Percentiles rank a stretch among this genome's conserved stretches.
These are phyloP conservation scores for Gryllus longicercus DNA, from an alignment of 2,888 invertebrate species.

Conservation along the genomic window DNA sequence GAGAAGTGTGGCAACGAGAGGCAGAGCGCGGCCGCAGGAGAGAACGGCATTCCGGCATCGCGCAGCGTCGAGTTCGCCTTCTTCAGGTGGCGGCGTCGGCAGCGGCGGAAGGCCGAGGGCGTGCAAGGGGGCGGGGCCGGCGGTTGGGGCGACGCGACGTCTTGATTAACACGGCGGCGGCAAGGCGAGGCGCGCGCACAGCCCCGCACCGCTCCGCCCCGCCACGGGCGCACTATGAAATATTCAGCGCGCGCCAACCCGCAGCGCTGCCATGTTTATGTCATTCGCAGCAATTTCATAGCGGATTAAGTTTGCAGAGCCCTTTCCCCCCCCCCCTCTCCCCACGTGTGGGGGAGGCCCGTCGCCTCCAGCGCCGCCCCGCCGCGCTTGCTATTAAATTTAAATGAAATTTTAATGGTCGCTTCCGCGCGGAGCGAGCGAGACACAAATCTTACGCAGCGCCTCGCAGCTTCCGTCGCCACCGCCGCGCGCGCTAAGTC, in stretches of 20 bases:
- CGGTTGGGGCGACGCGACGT: not conserved
- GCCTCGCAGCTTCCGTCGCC: not conserved
- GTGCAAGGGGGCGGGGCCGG: not conserved
- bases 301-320: constrained; percentile 35
- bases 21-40: too few relatives aligned
- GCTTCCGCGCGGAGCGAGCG: constrained; percentile 12
- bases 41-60: not conserved
- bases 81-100: not conserved
- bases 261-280: constrained; percentile 32
- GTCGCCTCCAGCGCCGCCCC: constrained; percentile 31
- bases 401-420: constrained; percentile 38
- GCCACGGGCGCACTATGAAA: not conserved
- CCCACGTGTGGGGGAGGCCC: constrained; percentile 26
- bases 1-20: too few relatives aligned
- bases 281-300: constrained; percentile 36
- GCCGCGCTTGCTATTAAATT: constrained; percentile 33
- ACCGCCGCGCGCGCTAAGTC: constrained; percentile 22
- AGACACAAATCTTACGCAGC: constrained; percentile 28
- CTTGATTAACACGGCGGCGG: not conserved
- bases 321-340: not conserved
- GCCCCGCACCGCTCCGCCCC: not conserved
- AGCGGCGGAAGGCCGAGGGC: not conserved
- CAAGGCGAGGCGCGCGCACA: not conserved
- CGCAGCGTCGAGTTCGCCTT: not conserved
- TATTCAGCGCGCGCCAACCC: constrained; percentile 18